Evolutionary conservation across 2,797 vertebrate genomes (phyloP).

Genomic region (Kryptopterus vitreolus): DNA sequence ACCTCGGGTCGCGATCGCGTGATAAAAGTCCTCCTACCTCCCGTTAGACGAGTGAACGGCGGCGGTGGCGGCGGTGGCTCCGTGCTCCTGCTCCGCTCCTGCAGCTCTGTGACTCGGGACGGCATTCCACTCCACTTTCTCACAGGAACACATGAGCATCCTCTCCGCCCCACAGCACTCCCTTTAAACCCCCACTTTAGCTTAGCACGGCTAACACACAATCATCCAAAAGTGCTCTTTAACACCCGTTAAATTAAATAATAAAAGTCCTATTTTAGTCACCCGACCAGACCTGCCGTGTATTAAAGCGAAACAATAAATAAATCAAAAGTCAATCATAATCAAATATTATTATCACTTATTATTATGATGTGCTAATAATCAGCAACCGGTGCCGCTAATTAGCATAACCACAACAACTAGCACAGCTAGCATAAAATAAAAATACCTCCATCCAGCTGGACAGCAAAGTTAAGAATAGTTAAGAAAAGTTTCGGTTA

Average conservation of each 20-base stretch:
- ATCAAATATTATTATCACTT: background rate
- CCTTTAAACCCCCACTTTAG: constrained; percentile 7
- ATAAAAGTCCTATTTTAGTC: background rate
- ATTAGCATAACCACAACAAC: background rate
- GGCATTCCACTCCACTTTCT: constrained; percentile 77
- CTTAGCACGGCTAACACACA: background rate
- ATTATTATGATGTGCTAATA: background rate
- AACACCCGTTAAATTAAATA: background rate
- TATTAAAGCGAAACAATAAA: background rate
- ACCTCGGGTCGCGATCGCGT: background rate
- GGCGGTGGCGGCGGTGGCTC: constrained; percentile 72
- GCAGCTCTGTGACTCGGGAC: constrained; percentile 70
- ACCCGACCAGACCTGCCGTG: background rate
- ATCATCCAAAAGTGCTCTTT: background rate
- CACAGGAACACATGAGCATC: constrained; percentile 80
- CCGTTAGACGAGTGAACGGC: constrained; percentile 77
- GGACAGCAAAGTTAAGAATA: constrained; percentile 17
- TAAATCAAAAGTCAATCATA: background rate
- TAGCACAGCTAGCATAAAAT: background rate
- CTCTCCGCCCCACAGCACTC: constrained; percentile 32
- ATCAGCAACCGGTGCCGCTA: background rate
- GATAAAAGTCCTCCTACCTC: constrained; percentile 69
- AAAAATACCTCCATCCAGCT: background rate
- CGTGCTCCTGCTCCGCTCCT: constrained; percentile 74
- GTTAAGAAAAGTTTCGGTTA: background rate